Evolutionary conservation across 2,797 vertebrate genomes (phyloP).

Genomic region (Macropus fuliginosus): DNA sequence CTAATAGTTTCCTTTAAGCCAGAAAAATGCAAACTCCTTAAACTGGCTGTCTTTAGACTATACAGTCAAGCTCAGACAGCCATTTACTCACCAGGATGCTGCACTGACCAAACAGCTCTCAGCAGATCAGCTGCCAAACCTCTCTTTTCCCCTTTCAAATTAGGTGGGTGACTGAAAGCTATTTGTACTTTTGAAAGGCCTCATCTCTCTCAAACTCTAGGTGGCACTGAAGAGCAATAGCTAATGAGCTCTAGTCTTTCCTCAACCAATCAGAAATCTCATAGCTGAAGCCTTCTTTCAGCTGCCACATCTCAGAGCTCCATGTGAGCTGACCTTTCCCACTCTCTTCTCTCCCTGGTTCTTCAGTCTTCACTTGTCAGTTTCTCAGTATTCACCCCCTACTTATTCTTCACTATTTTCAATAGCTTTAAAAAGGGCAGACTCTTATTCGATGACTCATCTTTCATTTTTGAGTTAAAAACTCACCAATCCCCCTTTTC

Average conservation of each 20-base stretch:
- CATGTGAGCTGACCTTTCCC: neutral
- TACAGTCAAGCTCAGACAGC: neutral
- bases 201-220: neutral
- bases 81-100: neutral
- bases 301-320: neutral
- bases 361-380: neutral
- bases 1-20: neutral
- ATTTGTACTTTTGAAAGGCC: neutral
- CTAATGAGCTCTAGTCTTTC: neutral
- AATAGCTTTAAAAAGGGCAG: neutral
- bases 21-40: neutral
- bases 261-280: neutral
- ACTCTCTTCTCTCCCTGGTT: conserved; percentile 5
- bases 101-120: neutral
- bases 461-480: neutral
- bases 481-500: neutral
- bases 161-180: neutral
- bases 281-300: neutral
- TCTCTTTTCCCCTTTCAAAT: neutral
- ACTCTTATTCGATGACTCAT: neutral
- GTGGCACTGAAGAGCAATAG: neutral
- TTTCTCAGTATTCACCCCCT: neutral
- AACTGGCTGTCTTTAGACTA: neutral
- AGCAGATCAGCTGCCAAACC: neutral
- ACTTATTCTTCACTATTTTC: neutral